Evolutionary conservation across 2,888 invertebrate species (phyloP).

Genomic region (Agrochola circellaris): DNA sequence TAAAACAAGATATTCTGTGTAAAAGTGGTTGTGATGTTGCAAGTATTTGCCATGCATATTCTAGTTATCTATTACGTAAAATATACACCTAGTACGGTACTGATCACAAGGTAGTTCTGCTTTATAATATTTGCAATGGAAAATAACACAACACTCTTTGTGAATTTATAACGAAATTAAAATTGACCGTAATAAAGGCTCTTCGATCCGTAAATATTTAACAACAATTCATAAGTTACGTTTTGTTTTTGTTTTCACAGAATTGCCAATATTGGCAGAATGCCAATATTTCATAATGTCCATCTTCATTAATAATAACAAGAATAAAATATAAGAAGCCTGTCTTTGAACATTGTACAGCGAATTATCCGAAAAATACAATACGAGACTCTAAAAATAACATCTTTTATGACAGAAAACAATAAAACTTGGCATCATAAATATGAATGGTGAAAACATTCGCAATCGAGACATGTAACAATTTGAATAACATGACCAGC

Average conservation of each 20-base stretch:
- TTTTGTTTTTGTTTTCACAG: constrained; percentile 24
- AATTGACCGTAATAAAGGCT: constrained; percentile 17
- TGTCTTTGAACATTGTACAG: constrained; percentile 11
- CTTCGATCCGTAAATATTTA: constrained; percentile 34
- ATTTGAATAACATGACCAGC: constrained; percentile 71
- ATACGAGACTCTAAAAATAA: constrained; percentile 49
- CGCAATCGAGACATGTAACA: constrained; percentile 70
- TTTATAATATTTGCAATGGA: constrained; percentile 34
- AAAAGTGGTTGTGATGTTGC: not conserved
- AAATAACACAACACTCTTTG: constrained; percentile 46
- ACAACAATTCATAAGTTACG: not conserved
- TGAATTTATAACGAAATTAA: constrained; percentile 50
- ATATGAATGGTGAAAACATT: constrained; percentile 71
- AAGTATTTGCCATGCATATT: constrained; percentile 28
- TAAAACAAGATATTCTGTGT: not conserved
- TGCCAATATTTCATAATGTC: constrained; percentile 1
- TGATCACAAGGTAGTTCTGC: constrained; percentile 36
- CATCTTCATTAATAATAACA: not conserved
- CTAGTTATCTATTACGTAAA: constrained; percentile 13
- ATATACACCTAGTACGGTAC: constrained; percentile 16
- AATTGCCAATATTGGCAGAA: constrained; percentile 1
- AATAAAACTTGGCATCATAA: constrained; percentile 64
- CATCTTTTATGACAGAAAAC: constrained; percentile 60
- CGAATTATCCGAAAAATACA: constrained; percentile 51
- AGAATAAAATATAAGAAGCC: not conserved